Percentiles rank a stretch among this genome's conserved stretches.
phyloP scores from a whole-genome alignment of 2,797 vertebrate species.

The Cichlasoma orientale region DNA sequence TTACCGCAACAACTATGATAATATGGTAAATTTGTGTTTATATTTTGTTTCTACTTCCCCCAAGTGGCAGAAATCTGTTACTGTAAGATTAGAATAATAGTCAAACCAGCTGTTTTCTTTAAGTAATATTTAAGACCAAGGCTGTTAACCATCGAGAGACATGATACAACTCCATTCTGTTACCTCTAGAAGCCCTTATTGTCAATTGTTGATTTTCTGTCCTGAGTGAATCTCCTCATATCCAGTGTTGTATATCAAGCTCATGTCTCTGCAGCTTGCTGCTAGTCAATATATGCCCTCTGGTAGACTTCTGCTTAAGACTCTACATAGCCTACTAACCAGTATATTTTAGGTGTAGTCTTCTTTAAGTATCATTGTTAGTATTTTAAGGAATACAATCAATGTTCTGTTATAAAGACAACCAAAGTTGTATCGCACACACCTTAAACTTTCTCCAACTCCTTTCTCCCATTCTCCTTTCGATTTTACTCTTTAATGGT shows the following conservation, averaged over 20 bases:
- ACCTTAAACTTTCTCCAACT: neutral
- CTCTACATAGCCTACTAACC: too few species aligned
- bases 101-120: neutral
- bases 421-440: constrained; percentile 18
- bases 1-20: too few species aligned
- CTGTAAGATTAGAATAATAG: too few species aligned
- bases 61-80: neutral
- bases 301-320: neutral
- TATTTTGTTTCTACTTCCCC: neutral
- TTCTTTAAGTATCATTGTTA: constrained; percentile 16
- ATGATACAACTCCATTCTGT: neutral
- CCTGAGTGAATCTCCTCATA: neutral
- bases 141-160: neutral
- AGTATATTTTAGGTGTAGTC: neutral
- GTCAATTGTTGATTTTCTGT: neutral
- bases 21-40: too few species aligned
- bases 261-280: neutral
- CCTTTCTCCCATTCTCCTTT: neutral
- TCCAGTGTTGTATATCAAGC: neutral
- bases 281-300: neutral
- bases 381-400: neutral
- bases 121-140: constrained; percentile 1
- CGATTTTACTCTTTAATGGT: constrained; percentile 39
- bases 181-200: neutral
- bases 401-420: constrained; percentile 3